phyloP scores from a whole-genome alignment of 1,140 invertebrate species.

The Pinna nobilis region DNA sequence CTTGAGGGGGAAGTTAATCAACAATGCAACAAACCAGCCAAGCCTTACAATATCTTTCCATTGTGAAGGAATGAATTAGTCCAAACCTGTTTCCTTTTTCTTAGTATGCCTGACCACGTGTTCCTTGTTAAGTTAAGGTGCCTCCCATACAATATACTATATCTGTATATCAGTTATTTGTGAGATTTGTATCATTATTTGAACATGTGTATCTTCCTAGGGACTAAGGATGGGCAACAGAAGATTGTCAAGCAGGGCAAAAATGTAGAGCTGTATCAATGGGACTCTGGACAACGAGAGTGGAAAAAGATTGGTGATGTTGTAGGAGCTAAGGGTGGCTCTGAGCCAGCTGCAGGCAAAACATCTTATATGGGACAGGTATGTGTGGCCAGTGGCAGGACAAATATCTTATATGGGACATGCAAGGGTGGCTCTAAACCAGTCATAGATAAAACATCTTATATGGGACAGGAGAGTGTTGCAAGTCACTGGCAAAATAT shows the following conservation, averaged over 20 bases:
- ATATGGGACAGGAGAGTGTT: conserved; percentile 81
- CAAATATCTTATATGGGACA: neutral
- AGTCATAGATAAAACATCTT: conserved; percentile 82
- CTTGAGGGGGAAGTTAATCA: too few species aligned
- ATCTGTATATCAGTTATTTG: neutral
- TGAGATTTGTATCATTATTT: neutral
- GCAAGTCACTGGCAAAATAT: neutral
- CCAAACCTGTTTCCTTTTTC: too few species aligned
- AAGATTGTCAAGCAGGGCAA: conserved; percentile 85
- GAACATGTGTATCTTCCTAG: conserved; percentile 38
- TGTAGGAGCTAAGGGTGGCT: conserved; percentile 84
- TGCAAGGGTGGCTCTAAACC: conserved; percentile 48
- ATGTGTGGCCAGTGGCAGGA: conserved; percentile 3
- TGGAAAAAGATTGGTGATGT: conserved; percentile 95
- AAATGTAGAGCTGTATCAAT: conserved; percentile 81
- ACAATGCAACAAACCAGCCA: too few species aligned
- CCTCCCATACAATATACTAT: too few species aligned
- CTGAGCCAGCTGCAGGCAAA: conserved; percentile 80
- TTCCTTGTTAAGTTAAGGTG: too few species aligned
- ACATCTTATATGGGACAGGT: conserved; percentile 85
- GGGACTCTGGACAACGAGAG: conserved; percentile 82
- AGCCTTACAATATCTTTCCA: too few species aligned
- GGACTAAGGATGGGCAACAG: conserved; percentile 85
- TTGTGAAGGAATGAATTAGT: too few species aligned
- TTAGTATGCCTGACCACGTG: too few species aligned